Evolutionary conservation across 1,140 invertebrate genomes (phyloP), one percentile per base, ranked within the genome.

Genomic region (Ceratina japonica): DNA sequence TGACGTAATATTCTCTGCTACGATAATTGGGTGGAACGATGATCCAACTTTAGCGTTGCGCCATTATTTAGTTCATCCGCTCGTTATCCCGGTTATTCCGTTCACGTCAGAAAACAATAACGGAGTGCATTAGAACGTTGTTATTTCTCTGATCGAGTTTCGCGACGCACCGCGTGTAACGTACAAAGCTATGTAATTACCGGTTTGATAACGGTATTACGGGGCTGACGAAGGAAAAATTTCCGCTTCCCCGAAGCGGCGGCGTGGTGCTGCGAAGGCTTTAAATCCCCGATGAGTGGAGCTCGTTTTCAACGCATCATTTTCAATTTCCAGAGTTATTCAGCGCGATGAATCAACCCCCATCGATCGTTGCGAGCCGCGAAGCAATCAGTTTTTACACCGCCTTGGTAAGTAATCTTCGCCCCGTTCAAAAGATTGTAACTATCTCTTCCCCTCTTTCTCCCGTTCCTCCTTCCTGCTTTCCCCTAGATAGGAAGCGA

Each of bases 331-430:
- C 75, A 37, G 56, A 24, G 27, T 71, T 37, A 52, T 51, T 37
- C 58, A 59, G 44, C 58, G 27, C 56, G 54, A 71, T 77, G 66
- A 78, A 78, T 78, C 68, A 63, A 72, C 68, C 59, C 15, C 20
- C 31, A 71, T 72, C 75, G 69, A 78, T 78, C 66, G 72, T 37
- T 27, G 16, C 58, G 4, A 71, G 13, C 68, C 75, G 59, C 62
- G 77, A 75, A 75, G 22, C 61, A 66, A 79, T 79, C 73, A 68
- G 51, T 75, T 79, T 79, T 79, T 68, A 37, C 27, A 37, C 15
- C 27, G 8, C 3, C 63, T 20, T 54, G 49, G 22, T 79, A 75
- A 75, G 72, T 74, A 75, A 79, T 75, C 71, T 75, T 66, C 63
- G 63, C 44, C 63, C 66, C 56, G 77, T 75, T 65, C 54, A 59